Base-by-base conservation (phyloP, 2,888 invertebrate genomes). In the Ichneumoninae sp. region DNA sequence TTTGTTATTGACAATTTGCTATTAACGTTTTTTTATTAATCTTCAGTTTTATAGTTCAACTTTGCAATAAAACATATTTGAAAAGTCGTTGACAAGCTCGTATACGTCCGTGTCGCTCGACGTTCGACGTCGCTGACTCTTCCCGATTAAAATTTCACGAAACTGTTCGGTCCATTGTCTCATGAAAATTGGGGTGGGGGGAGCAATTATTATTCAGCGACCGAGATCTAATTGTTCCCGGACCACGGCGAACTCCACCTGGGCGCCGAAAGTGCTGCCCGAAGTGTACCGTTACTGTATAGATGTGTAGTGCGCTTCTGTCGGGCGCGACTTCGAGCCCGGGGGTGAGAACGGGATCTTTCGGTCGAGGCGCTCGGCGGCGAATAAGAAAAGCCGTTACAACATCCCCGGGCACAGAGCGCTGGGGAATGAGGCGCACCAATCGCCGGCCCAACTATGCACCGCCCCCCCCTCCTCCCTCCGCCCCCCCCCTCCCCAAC, bases 301-400 rank as follows among this genome's bases (percentile, higher is more conserved):
- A 69, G n/a, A 60, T 50, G 47, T 13, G 44, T 36, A 47, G 52
- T 65, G 68, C 26, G 44, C 50, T 40, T 60, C 19, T 36, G 47
- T 3, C 36, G 44, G 19, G 66, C 74, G 30, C 77, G 47, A 69
- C 65, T 54, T 73, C 47, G 54, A n/a, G 50, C 44, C 26, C 54
- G 26, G 36, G 81, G 26, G 65, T 22, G 44, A 50, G 44, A 74
- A 26, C 54, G 65, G 47, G 65, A 57, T 76, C 33, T 83, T 79
- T 66, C 65, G 30, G 66, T 57, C 52, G 57, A 40, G 60, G 54
- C 69, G 65, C 65, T 40, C 47, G 68, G 63, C n/a, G 19, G 77
- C 50, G 69, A 81, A 74, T 74, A 73, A 81, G 81, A 74, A 81
- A 81, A 84, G 68, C 71, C 74, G 77, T 74, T 84, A 57, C 33